Base-by-base conservation (phyloP, 2,113 vertebrate species). In the Perca schrenkii region DNA sequence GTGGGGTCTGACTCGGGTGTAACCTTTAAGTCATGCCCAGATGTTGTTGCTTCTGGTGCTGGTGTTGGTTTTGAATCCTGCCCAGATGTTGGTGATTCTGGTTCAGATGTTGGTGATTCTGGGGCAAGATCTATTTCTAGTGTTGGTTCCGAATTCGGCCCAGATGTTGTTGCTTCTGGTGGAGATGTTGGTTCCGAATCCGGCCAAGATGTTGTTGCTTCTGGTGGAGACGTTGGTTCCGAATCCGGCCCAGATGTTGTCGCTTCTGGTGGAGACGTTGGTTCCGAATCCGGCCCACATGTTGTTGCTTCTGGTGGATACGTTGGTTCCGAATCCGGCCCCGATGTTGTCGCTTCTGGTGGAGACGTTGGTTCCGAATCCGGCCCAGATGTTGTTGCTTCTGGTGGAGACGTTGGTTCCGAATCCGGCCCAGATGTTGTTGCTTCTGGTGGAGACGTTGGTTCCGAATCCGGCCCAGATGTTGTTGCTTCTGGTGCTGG, bases 351-450 rank as follows among this genome's bases (percentile, higher is more conserved):
- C 6, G 68, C 11, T 16, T 56, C 52, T 8, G 19, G 13, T 6
- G 0, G 2, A 2, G 14, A 0, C 1, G 15, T 7, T 12, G n/a
- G 0, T 6, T 15, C 21, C 19, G 64, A 28, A 17, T 28, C 43
- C 0, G 11, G 14, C 1, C 2, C 70, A 25, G 70, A 2, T 21
- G 43, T n/a, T 31, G 53, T 4, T 19, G 67, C 6, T 19, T 54
- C 49, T 28, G 28, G 28, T 28, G 2, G 1, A 2, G 28, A 0
- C 2, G 28, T 28, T 28, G 28, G 28, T 28, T 28, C 28, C 2
- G 28, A 28, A 28, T 28, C 28, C 2, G 1, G 28, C 28, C 28
- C 28, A 28, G 28, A 2, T 2, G 28, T 25, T 25, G 25, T 1
- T 25, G 25, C 1, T 25, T 25, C 25, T 25, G 25, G 25, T 1